Evolutionary conservation across 1,140 invertebrate genomes (phyloP).

Genomic region (Dendroctonus ponderosae): DNA sequence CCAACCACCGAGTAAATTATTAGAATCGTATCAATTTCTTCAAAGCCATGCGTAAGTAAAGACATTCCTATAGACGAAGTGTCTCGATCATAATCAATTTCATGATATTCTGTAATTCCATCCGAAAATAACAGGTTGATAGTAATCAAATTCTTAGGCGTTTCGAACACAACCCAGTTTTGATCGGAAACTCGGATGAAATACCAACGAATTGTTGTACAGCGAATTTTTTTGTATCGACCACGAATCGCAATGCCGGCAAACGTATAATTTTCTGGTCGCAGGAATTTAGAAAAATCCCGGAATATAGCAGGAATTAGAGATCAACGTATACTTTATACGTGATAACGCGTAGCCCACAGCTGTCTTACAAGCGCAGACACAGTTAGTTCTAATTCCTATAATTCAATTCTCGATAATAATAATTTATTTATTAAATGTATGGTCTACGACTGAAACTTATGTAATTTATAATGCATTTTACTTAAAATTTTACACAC

Average conservation of each 20-base stretch:
- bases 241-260: neutral
- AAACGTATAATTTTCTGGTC: constrained; percentile 30
- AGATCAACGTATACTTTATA: constrained; percentile 23
- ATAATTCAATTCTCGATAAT: constrained; percentile 32
- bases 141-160: constrained; percentile 16
- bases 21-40: too few species aligned
- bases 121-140: constrained; percentile 8
- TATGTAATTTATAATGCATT: constrained; percentile 34
- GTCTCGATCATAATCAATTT: too few species aligned
- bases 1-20: too few species aligned
- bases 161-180: constrained; percentile 26
- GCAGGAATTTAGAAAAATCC: constrained; percentile 19
- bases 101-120: neutral
- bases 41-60: too few species aligned
- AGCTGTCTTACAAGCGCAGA: constrained; percentile 30
- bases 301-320: constrained; percentile 14
- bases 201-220: constrained; percentile 17
- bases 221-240: constrained; percentile 1
- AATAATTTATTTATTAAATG: constrained; percentile 32
- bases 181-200: constrained; percentile 21
- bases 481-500: constrained; percentile 33
- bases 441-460: constrained; percentile 21
- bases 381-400: constrained; percentile 34
- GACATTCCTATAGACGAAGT: too few species aligned
- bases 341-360: constrained; percentile 31